Evolutionary conservation across 1,140 invertebrate species (phyloP).

Genomic region (Diachasma alloeum): DNA sequence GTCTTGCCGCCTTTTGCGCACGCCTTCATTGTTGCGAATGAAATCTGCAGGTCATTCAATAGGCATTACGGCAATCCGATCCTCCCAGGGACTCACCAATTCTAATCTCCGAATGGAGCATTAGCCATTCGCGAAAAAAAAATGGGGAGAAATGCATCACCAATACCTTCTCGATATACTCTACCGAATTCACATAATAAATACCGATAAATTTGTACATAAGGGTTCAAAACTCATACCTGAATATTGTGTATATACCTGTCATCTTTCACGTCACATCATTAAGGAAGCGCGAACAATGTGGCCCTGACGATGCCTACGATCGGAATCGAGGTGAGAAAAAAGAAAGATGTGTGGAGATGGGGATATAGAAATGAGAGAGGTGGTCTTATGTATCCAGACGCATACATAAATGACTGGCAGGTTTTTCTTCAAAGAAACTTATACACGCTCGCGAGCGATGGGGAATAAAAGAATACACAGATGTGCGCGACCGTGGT

Average conservation of each 20-base stretch:
- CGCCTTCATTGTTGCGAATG: neutral
- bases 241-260: conserved; percentile 14
- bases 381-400: neutral
- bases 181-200: neutral
- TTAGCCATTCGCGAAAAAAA: neutral
- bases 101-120: neutral
- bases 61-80: conserved; percentile 1
- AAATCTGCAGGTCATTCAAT: conserved; percentile 12
- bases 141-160: neutral
- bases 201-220: neutral
- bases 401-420: conserved; percentile 16
- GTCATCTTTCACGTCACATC: conserved; percentile 15
- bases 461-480: neutral
- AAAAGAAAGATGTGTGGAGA: neutral
- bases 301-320: conserved; percentile 16
- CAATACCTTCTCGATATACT: neutral
- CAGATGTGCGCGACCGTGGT: neutral
- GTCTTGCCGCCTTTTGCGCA: neutral
- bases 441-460: neutral
- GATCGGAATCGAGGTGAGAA: conserved; percentile 15
- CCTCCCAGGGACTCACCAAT: neutral
- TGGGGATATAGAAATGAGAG: neutral
- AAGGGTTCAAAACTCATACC: neutral
- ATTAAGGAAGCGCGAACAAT: conserved; percentile 23
- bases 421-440: conserved; percentile 16